Conservation (phyloP, 2,888 invertebrate species). For the Lagria hirta region DNA sequence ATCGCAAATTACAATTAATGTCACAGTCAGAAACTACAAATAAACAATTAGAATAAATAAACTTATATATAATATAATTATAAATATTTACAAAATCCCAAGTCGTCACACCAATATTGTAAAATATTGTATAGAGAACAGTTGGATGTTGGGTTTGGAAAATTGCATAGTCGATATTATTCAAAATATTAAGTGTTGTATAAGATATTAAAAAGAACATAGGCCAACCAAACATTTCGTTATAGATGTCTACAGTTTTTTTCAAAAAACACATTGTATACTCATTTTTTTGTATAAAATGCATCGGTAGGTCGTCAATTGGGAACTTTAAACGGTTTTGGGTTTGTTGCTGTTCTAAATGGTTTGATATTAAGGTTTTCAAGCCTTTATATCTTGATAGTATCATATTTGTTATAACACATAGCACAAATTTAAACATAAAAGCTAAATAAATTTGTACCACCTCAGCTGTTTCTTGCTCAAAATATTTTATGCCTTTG, state of each 20-base stretch:
- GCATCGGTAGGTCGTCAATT: too few relatives aligned
- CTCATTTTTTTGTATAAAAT: constrained; percentile 1
- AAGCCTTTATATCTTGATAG: constrained; percentile 1
- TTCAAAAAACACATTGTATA: constrained; percentile 1
- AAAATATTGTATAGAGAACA: background rate
- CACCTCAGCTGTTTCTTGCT: background rate
- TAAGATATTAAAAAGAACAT: background rate
- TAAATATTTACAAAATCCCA: constrained; percentile 8
- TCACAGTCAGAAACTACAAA: background rate
- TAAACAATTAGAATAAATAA: background rate
- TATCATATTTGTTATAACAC: constrained; percentile 6
- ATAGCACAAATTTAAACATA: background rate
- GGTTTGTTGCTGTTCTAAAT: background rate
- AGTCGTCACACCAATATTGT: background rate
- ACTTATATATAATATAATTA: background rate
- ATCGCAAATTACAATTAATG: constrained; percentile 3
- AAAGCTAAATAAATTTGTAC: background rate
- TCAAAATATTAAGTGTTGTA: constrained; percentile 1
- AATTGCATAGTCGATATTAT: constrained; percentile 2
- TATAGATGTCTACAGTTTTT: constrained; percentile 4
- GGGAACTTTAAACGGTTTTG: background rate
- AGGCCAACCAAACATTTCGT: constrained; percentile 2
- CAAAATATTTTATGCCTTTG: background rate
- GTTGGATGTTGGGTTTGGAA: background rate
- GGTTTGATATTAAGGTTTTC: background rate